Evolutionary conservation across 2,797 vertebrate genomes (phyloP).

Genomic region (Tragelaphus oryx): DNA sequence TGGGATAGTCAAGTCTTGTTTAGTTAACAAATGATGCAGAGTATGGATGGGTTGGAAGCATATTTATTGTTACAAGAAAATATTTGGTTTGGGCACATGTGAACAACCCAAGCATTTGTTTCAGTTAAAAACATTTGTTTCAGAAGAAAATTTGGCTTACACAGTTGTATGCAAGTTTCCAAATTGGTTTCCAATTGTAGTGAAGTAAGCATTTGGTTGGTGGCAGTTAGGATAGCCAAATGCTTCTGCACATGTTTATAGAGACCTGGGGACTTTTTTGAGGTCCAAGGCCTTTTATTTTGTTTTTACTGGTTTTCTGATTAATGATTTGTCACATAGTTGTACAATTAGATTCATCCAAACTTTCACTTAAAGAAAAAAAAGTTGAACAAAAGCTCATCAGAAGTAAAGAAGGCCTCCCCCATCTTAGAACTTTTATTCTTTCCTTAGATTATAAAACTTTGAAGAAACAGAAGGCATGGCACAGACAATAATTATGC

Average conservation of each 20-base stretch:
- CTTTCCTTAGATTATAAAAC: background rate
- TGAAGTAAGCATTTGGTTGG: slow-evolving; percentile 59
- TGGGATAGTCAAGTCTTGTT: background rate
- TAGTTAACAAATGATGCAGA: slow-evolving; percentile 34
- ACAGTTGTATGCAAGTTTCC: slow-evolving; percentile 33
- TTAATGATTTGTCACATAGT: background rate
- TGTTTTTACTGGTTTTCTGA: background rate
- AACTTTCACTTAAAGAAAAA: background rate
- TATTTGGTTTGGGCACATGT: slow-evolving; percentile 53
- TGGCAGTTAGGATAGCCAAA: slow-evolving; percentile 54
- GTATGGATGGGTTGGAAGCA: slow-evolving; percentile 6
- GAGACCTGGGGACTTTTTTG: background rate
- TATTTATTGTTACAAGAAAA: slow-evolving; percentile 53
- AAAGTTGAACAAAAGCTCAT: background rate
- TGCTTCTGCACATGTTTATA: slow-evolving; percentile 45
- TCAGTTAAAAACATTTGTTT: slow-evolving; percentile 61
- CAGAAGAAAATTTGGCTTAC: slow-evolving; percentile 58
- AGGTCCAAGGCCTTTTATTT: background rate
- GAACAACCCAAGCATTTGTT: slow-evolving; percentile 55
- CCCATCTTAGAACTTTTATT: background rate
- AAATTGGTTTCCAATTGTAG: slow-evolving; percentile 55
- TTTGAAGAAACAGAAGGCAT: background rate
- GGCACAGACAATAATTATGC: background rate
- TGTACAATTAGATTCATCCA: background rate
- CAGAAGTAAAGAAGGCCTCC: background rate